These are phyloP conservation scores for Luperina testacea DNA, from an alignment of 2,888 invertebrate genomes.

Conservation along the genomic window DNA sequence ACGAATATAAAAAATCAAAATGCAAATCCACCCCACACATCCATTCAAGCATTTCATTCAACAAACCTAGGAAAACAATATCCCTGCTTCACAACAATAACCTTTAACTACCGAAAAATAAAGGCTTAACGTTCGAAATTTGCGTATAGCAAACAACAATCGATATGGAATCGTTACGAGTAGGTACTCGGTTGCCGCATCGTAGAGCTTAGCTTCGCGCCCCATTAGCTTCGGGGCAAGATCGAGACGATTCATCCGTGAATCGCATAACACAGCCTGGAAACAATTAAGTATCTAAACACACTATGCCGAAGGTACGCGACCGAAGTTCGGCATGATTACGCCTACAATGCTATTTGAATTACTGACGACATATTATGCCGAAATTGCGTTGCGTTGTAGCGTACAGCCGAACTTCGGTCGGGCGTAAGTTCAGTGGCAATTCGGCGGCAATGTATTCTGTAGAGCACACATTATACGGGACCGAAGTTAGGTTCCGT, in stretches of 20 bases:
- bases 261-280: constrained; percentile 24
- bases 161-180: constrained; percentile 55
- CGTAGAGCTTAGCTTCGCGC: constrained; percentile 52
- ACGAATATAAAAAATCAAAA: constrained; percentile 20
- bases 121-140: constrained; percentile 21
- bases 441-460: too few species aligned
- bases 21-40: constrained; percentile 22
- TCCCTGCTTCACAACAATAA: constrained; percentile 6
- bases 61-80: constrained; percentile 29
- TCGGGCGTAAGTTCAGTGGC: too few species aligned
- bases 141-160: constrained; percentile 31
- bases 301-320: too few species aligned
- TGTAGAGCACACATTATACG: too few species aligned
- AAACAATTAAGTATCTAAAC: constrained; percentile 36
- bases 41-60: constrained; percentile 28
- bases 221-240: constrained; percentile 50
- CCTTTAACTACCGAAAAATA: constrained; percentile 15
- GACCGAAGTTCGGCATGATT: too few species aligned
- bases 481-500: too few species aligned
- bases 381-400: too few species aligned
- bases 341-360: too few species aligned
- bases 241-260: constrained; percentile 55
- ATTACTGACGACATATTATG: too few species aligned
- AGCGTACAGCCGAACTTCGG: too few species aligned
- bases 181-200: constrained; percentile 55